These are phyloP conservation scores for Temnothorax ravouxi DNA, from an alignment of 2,888 invertebrate species.

Conservation along the genomic window DNA sequence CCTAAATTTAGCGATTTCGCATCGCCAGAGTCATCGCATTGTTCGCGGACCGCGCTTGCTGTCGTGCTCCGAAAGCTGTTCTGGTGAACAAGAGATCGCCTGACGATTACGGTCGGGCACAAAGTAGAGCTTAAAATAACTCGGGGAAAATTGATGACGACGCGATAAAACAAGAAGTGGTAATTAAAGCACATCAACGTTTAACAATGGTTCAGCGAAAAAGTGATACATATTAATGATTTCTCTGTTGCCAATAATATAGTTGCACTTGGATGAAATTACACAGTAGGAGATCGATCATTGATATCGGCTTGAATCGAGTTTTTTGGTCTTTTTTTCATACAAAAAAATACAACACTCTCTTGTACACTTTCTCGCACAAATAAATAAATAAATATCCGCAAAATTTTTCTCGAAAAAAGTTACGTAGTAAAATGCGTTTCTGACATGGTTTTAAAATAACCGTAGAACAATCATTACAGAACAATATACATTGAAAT, in stretches of 20 bases:
- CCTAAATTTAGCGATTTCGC: constrained; percentile 71
- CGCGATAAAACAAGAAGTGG: not conserved
- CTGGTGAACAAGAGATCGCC: not conserved
- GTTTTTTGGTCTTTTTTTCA: not conserved
- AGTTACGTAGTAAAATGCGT: not conserved
- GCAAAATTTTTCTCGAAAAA: not conserved
- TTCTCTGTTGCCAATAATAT: constrained; percentile 10
- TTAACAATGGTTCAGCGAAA: not conserved
- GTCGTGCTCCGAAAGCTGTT: constrained; percentile 2
- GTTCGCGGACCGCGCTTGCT: constrained; percentile 4
- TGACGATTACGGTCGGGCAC: not conserved
- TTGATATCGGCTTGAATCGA: not conserved
- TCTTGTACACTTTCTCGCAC: not conserved
- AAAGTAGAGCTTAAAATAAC: constrained; percentile 26
- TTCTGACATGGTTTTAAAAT: not conserved
- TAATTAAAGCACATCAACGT: constrained; percentile 19
- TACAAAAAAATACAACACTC: not conserved
- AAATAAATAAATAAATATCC: not conserved
- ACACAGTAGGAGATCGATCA: not conserved
- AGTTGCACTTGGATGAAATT: constrained; percentile 3
- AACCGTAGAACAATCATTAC: not conserved
- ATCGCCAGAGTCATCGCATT: constrained; percentile 63
- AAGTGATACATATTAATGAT: constrained; percentile 32
- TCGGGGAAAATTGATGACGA: constrained; percentile 6
- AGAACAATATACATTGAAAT: not conserved